Base-by-base conservation (phyloP, 2,888 invertebrate genomes). In the Thalpophila matura region DNA sequence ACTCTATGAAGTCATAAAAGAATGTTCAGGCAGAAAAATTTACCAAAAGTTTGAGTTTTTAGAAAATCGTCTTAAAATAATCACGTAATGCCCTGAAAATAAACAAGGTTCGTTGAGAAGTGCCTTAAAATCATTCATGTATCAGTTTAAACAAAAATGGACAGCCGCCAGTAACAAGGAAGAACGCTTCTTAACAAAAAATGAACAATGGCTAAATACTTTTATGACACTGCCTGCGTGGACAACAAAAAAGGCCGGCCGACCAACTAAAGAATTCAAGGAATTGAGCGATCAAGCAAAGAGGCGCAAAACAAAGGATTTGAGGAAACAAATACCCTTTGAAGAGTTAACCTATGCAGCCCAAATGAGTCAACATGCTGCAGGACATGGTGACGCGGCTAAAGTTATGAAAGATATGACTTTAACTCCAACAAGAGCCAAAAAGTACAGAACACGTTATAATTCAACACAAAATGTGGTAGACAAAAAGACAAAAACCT, bases 221-320 rank as follows among this genome's bases (percentile, higher is more conserved):
- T 53, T 12, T 31, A 53, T 53, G 2, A 27, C 20, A 53, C 35
- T 59, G 1, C 59, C 26, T 43, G 4, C 20, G 35, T 45, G 45
- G 35, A 43, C 42, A 37, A 27, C 37, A 29, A 51, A 4, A 50
- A 49, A 57, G 31, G 12, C 42, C 33, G 57, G 49, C 3, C 49
- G 58, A 40, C 43, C 51, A 59, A 37, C 26, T 1, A 59, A 45
- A 7, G 20, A 51, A 7, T 59, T 53, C 29, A 35, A 53, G 22
- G 45, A 59, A 53, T 45, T 26, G 45, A 59, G 27, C 24, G 53
- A 59, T 24, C 59, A 38, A 35, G 14, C 43, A 45, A 59, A 59
- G 37, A 59, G 53, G 29, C 37, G 59, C 14, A 59, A 53, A 59
- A 53, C 59, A 45, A 38, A 53, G 54, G 26, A 24, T 42, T 45